Percentiles rank a stretch among this genome's conserved stretches.
Evolutionary conservation across 1,140 invertebrate species (phyloP).

Genomic region (Aphelenchoides fujianensis): DNA sequence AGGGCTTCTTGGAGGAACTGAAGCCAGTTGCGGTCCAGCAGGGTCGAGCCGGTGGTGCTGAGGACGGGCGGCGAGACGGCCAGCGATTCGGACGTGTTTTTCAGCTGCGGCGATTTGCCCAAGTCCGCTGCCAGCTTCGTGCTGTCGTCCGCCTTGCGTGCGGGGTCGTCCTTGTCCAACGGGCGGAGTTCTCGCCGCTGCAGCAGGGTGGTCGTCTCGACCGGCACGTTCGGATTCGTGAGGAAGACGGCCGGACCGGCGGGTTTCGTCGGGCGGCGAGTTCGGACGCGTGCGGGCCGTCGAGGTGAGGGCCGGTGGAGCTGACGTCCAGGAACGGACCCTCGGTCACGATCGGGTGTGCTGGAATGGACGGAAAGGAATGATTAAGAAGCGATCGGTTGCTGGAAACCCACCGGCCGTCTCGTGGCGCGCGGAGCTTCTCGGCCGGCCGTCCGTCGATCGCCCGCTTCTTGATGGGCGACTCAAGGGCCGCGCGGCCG

Average conservation of each 20-base stretch:
- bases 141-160: background rate
- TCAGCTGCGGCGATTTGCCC: background rate
- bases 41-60: background rate
- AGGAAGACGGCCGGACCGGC: background rate
- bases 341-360: conserved; percentile 8
- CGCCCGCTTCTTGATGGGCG: background rate
- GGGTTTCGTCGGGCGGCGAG: background rate
- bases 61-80: background rate
- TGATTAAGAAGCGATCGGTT: no score
- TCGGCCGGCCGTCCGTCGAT: background rate
- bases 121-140: background rate
- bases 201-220: conserved; percentile 3
- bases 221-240: conserved; percentile 6
- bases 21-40: background rate
- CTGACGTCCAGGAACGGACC: conserved; percentile 8
- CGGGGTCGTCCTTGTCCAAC: background rate
- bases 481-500: background rate
- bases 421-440: background rate
- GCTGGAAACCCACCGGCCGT: background rate
- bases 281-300: no score
- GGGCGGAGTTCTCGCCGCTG: background rate
- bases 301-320: background rate
- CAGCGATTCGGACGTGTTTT: background rate
- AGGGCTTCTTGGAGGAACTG: background rate
- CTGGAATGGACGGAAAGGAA: conserved; percentile 9